phyloP scores from a whole-genome alignment of 2,113 vertebrate genomes.

The Vireo altiloquus region DNA sequence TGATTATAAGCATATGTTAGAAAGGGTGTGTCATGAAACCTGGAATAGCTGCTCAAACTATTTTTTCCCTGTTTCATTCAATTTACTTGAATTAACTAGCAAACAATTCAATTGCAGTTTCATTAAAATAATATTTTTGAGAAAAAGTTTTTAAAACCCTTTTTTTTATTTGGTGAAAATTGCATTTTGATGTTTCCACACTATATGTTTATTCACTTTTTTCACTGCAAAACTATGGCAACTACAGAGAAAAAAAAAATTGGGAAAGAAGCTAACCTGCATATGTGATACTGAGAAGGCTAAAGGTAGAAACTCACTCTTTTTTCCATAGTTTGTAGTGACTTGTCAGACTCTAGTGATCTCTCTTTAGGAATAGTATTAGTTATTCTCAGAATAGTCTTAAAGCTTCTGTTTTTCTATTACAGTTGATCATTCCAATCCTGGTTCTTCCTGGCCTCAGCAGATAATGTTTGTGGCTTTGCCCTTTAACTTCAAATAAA shows the following conservation, averaged over 20 bases:
- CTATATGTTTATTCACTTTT: neutral
- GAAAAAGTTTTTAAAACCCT: neutral
- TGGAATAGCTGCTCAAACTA: neutral
- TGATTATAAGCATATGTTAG: neutral
- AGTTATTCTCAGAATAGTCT: neutral
- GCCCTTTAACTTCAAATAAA: neutral
- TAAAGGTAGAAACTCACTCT: neutral
- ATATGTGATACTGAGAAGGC: neutral
- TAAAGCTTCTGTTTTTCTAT: neutral
- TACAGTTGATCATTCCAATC: neutral
- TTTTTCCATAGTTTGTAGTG: neutral
- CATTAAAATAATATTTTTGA: neutral
- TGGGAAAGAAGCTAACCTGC: neutral
- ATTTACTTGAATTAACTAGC: neutral
- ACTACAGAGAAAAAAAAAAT: neutral
- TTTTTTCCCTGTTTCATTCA: neutral
- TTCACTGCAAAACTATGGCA: neutral
- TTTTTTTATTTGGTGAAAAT: neutral
- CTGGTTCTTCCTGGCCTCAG: neutral
- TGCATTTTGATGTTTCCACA: neutral
- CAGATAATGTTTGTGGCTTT: neutral
- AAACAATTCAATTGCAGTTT: neutral
- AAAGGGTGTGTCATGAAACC: neutral
- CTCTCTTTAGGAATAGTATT: neutral
- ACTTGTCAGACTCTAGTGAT: neutral